Percentiles rank a stretch among this genome's conserved stretches.
Evolutionary conservation across 2,888 invertebrate species (phyloP).

Genomic region (Notodonta ziczac): DNA sequence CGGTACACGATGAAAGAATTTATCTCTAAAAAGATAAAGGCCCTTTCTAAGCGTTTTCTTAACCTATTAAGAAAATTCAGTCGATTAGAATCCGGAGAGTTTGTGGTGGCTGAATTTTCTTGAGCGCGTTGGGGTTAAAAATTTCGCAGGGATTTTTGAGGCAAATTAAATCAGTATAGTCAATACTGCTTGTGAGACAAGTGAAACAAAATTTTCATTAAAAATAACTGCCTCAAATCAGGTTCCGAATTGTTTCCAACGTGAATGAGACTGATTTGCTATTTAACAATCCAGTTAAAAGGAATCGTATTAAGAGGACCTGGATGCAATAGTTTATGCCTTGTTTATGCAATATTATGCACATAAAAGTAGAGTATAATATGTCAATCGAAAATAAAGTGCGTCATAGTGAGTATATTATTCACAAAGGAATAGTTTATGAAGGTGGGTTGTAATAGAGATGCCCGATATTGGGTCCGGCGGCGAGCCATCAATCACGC

Average conservation of each 20-base stretch:
- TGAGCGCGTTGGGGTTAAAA: not conserved
- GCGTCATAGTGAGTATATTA: slow-evolving; percentile 27
- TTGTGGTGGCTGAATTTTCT: slow-evolving; percentile 8
- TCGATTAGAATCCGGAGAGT: slow-evolving; percentile 13
- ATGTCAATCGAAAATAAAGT: slow-evolving; percentile 9
- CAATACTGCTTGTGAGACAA: not conserved
- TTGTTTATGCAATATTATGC: no score
- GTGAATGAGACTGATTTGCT: no score
- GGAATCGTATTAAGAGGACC: no score
- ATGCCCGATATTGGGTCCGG: slow-evolving; percentile 41
- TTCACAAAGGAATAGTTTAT: slow-evolving; percentile 29
- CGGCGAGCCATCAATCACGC: slow-evolving; percentile 58
- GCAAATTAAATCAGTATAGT: not conserved
- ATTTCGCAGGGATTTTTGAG: not conserved
- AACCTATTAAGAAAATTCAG: slow-evolving; percentile 15
- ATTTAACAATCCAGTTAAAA: no score
- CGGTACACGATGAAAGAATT: slow-evolving; percentile 27
- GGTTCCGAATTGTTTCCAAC: no score
- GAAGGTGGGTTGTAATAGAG: slow-evolving; percentile 25
- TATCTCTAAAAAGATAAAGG: slow-evolving; percentile 32
- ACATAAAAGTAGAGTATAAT: no score
- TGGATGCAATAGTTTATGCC: no score
- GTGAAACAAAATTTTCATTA: no score
- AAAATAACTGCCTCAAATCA: no score
- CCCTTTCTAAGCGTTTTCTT: slow-evolving; percentile 21